A percentile compares a stretch with the other conserved stretches of the same genome.
Evolutionary conservation across 2,113 vertebrate genomes (phyloP).

Genomic region (Odontophorus gujanensis): DNA sequence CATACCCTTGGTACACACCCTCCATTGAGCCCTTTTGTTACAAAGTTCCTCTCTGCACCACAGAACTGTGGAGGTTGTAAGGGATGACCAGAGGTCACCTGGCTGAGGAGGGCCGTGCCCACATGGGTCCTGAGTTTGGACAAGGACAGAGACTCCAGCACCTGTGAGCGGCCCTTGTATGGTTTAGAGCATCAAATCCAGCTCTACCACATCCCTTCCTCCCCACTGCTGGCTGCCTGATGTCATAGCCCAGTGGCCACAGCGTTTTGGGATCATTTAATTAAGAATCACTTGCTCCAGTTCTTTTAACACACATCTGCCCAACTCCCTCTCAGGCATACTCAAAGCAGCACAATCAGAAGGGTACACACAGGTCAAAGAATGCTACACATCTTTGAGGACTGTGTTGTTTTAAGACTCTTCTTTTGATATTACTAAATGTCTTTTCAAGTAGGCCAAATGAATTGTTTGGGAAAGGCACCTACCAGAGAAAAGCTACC

Average conservation of each 20-base stretch:
- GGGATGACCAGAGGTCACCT: background rate
- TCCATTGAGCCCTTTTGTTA: too few relatives aligned
- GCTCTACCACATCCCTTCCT: background rate
- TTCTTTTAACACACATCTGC: background rate
- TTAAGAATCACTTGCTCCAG: too few relatives aligned
- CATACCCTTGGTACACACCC: rapidly evolving
- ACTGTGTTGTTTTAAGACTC: background rate
- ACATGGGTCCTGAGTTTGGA: background rate
- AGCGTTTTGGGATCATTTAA: background rate
- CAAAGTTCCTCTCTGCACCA: background rate
- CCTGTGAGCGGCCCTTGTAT: background rate
- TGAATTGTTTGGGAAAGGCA: background rate
- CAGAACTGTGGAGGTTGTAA: too few relatives aligned
- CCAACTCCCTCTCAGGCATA: background rate
- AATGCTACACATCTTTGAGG: background rate
- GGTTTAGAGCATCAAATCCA: background rate
- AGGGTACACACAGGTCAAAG: background rate
- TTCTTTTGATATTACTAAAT: too few relatives aligned
- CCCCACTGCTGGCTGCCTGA: background rate
- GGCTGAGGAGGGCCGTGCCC: background rate
- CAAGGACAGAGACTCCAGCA: background rate
- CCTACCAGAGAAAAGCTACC: background rate
- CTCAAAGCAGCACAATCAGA: rapidly evolving
- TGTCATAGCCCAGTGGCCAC: background rate
- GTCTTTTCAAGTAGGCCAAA: background rate